These are phyloP conservation scores for Synchiropus splendidus DNA, from an alignment of 2,113 vertebrate genomes.

Conservation along the genomic window DNA sequence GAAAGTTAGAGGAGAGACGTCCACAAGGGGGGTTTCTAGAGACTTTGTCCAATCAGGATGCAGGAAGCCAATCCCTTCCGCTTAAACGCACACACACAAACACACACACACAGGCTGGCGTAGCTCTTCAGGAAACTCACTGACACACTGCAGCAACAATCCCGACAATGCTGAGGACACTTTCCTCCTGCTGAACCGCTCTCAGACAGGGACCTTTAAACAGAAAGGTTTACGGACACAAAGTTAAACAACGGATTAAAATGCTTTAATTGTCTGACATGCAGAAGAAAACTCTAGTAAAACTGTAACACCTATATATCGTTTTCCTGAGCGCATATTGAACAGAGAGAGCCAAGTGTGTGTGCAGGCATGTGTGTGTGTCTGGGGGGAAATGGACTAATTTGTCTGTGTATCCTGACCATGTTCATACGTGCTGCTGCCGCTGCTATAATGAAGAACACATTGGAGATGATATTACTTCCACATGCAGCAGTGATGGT, in stretches of 20 bases:
- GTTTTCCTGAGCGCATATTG: no score
- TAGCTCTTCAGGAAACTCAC: background rate
- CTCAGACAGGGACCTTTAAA: no score
- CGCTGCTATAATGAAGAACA: slow-evolving; percentile 89
- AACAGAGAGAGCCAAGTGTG: no score
- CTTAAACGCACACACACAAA: slow-evolving; percentile 19
- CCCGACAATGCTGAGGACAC: no score
- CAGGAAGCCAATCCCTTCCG: slow-evolving; percentile 55
- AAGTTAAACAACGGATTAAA: no score
- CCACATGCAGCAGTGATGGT: slow-evolving; percentile 68
- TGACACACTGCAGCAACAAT: slow-evolving; percentile 2
- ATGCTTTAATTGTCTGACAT: no score
- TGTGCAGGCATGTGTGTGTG: slow-evolving; percentile 17
- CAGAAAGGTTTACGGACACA: no score
- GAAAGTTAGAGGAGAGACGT: slow-evolving; percentile 28
- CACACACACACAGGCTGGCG: slow-evolving; percentile 1
- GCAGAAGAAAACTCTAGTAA: no score
- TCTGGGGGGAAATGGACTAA: slow-evolving; percentile 76
- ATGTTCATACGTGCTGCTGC: slow-evolving; percentile 86
- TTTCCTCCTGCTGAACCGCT: no score
- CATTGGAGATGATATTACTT: slow-evolving; percentile 82
- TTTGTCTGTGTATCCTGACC: slow-evolving; percentile 86
- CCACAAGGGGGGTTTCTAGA: slow-evolving; percentile 33
- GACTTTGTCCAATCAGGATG: slow-evolving; percentile 44
- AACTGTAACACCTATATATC: no score